phyloP scores from a whole-genome alignment of 2,888 invertebrate genomes.

The Aromia moschata region DNA sequence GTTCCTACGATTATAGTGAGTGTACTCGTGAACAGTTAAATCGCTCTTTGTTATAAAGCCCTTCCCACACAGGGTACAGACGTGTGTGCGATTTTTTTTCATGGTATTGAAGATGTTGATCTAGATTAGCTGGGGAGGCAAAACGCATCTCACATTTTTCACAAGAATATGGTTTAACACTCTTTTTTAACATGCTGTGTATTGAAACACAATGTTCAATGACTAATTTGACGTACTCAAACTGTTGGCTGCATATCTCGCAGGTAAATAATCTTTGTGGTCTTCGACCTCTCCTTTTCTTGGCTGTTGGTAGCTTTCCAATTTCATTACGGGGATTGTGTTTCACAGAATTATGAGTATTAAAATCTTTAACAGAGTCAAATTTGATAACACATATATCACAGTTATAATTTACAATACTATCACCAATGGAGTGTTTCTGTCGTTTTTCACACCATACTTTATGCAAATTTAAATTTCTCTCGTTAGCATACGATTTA shows the following conservation, averaged over 20 bases:
- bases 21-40: slow-evolving; percentile 51
- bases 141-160: slow-evolving; percentile 50
- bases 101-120: slow-evolving; percentile 53
- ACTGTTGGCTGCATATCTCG: slow-evolving; percentile 46
- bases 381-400: slow-evolving; percentile 31
- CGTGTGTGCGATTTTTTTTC: slow-evolving; percentile 46
- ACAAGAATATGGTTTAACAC: slow-evolving; percentile 52
- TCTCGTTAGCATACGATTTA: slow-evolving; percentile 41
- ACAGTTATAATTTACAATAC: slow-evolving; percentile 19
- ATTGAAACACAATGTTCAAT: slow-evolving; percentile 46
- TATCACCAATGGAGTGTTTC: not conserved
- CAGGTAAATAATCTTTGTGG: slow-evolving; percentile 34
- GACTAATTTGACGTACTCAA: slow-evolving; percentile 46
- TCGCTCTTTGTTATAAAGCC: slow-evolving; percentile 56
- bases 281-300: slow-evolving; percentile 10
- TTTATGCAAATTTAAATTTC: slow-evolving; percentile 39
- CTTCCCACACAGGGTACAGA: slow-evolving; percentile 59
- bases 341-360: slow-evolving; percentile 26
- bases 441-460: slow-evolving; percentile 32
- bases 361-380: slow-evolving; percentile 25
- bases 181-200: slow-evolving; percentile 46
- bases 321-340: slow-evolving; percentile 17
- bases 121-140: slow-evolving; percentile 48
- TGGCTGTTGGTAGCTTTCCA: not conserved
- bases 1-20: slow-evolving; percentile 51